These are phyloP conservation scores for Pecten maximus DNA, from an alignment of 2,888 invertebrate species.

Conservation along the genomic window DNA sequence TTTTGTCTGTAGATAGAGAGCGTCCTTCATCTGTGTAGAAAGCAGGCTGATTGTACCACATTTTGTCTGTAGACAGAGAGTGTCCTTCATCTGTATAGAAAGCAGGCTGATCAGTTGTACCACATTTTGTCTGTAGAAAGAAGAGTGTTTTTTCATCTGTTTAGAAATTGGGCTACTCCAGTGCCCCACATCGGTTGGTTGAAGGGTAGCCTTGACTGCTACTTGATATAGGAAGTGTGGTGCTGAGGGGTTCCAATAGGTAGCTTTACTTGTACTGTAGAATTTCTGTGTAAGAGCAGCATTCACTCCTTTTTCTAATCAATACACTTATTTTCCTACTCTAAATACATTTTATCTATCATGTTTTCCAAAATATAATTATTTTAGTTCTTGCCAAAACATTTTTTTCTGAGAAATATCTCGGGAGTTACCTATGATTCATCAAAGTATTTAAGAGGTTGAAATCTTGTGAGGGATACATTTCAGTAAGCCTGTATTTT, in stretches of 20 bases:
- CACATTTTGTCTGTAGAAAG: too few species aligned
- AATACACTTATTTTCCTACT: constrained; percentile 14
- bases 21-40: too few species aligned
- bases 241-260: too few species aligned
- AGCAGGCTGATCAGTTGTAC: background rate
- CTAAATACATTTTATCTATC: background rate
- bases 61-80: too few species aligned
- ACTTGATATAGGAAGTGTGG: too few species aligned
- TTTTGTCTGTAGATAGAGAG: too few species aligned
- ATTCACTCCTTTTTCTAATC: constrained; percentile 15
- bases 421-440: background rate
- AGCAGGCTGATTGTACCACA: background rate
- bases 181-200: too few species aligned
- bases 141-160: too few species aligned
- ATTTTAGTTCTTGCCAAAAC: constrained; percentile 30
- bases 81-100: background rate
- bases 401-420: background rate
- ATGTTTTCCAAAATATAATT: constrained; percentile 5
- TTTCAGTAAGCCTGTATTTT: constrained; percentile 28
- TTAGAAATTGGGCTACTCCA: background rate
- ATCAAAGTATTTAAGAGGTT: constrained; percentile 9
- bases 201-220: too few species aligned
- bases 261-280: background rate
- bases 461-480: background rate
- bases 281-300: background rate